phyloP scores from a whole-genome alignment of 2,888 invertebrate species.

The Candidula unifasciata region DNA sequence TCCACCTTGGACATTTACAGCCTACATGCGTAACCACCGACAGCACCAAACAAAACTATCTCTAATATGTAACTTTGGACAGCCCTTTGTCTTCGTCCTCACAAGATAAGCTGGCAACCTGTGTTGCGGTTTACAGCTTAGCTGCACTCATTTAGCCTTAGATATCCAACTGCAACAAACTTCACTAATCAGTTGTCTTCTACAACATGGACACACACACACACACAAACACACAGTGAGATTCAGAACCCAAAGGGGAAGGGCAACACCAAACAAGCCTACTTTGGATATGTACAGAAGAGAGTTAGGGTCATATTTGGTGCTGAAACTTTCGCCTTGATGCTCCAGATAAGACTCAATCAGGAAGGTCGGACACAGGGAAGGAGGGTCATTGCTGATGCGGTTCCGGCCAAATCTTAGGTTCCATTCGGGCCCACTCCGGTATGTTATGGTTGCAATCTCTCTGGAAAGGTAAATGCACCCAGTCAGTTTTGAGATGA shows the following conservation, averaged over 20 bases:
- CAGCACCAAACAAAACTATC: too few relatives aligned
- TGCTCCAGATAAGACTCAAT: slow-evolving; percentile 77
- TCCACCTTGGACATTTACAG: too few relatives aligned
- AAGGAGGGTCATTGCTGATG: slow-evolving; percentile 57
- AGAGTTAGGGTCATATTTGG: slow-evolving; percentile 77
- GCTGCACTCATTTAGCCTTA: too few relatives aligned
- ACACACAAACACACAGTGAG: too few relatives aligned
- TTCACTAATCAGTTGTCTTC: too few relatives aligned
- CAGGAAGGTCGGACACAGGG: slow-evolving; percentile 75
- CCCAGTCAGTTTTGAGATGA: not conserved
- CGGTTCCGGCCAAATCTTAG: slow-evolving; percentile 72
- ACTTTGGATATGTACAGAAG: slow-evolving; percentile 77
- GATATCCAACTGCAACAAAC: too few relatives aligned
- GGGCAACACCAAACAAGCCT: not conserved
- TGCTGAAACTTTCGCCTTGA: slow-evolving; percentile 76
- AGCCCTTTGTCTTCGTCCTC: too few relatives aligned
- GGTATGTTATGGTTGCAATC: slow-evolving; percentile 76
- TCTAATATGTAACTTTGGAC: too few relatives aligned
- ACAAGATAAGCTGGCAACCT: too few relatives aligned
- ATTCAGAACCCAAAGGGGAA: not conserved
- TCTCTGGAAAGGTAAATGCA: slow-evolving; percentile 64
- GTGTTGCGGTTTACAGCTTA: too few relatives aligned
- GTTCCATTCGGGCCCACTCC: slow-evolving; percentile 78
- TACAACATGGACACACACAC: too few relatives aligned
- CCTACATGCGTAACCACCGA: too few relatives aligned